phyloP scores from a whole-genome alignment of 2,113 vertebrate species.

The Urocynchramus pylzowi region DNA sequence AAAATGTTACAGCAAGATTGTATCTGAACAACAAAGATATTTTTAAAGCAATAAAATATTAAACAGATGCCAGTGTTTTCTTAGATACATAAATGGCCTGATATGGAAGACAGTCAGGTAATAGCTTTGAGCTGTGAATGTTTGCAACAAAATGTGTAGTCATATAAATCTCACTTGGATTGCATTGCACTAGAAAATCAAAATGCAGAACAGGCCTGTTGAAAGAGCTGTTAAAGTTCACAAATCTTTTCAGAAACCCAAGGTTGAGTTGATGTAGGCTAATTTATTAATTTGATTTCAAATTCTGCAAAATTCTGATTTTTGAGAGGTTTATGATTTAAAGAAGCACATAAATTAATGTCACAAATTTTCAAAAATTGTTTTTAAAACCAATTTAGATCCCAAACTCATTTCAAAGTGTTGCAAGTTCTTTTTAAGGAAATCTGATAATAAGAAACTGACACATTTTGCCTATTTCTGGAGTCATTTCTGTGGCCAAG shows the following conservation, averaged over 20 bases:
- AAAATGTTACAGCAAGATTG: background rate
- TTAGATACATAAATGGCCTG: slow-evolving; percentile 27
- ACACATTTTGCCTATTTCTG: background rate
- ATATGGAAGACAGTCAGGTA: slow-evolving; percentile 41
- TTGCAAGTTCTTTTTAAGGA: background rate
- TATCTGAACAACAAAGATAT: slow-evolving; percentile 43
- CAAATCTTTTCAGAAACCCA: background rate
- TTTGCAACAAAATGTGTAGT: slow-evolving; percentile 27
- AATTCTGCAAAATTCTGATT: background rate
- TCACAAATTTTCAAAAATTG: background rate
- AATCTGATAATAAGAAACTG: background rate
- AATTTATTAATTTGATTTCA: background rate
- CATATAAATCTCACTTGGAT: slow-evolving; percentile 31
- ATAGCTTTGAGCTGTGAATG: slow-evolving; percentile 27
- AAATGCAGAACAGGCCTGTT: background rate
- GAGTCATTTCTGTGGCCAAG: background rate
- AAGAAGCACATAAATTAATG: background rate
- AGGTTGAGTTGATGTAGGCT: background rate
- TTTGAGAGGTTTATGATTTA: background rate
- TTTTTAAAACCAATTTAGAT: background rate
- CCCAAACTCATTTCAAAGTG: background rate
- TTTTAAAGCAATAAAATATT: slow-evolving; percentile 53
- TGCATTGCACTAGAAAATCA: background rate
- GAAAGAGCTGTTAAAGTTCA: background rate
- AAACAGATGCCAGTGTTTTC: slow-evolving; percentile 47